phyloP scores from a whole-genome alignment of 2,797 vertebrate species.

The Syngnathus rostellatus region DNA sequence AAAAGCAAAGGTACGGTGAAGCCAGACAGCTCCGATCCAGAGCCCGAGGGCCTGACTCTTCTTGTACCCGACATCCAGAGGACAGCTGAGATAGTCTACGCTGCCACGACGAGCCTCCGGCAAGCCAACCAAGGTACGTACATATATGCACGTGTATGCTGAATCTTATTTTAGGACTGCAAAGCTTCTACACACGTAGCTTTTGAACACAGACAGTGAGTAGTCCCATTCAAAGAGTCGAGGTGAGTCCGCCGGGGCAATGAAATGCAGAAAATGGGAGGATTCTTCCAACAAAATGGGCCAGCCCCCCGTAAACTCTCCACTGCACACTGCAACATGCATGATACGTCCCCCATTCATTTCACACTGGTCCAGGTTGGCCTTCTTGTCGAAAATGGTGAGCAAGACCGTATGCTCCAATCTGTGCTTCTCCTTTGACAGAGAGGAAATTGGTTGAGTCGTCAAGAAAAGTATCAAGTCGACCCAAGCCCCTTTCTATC shows the following conservation, averaged over 20 bases:
- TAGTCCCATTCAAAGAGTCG: neutral
- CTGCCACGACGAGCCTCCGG: conserved; percentile 86
- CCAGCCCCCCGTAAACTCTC: conserved; percentile 22
- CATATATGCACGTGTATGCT: neutral
- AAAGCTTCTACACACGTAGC: neutral
- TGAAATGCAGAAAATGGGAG: neutral
- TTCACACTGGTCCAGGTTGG: too few species aligned
- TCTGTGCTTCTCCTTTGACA: conserved; percentile 37
- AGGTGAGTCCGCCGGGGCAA: neutral
- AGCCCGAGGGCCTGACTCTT: conserved; percentile 91
- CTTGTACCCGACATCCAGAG: conserved; percentile 97
- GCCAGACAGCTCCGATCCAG: conserved; percentile 84
- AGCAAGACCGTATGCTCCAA: neutral
- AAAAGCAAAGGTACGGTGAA: conserved; percentile 92
- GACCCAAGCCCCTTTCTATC: conserved; percentile 86
- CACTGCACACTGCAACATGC: conserved; percentile 26
- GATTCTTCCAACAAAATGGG: conserved; percentile 13
- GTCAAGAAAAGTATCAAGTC: conserved; percentile 78
- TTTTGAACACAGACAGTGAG: neutral
- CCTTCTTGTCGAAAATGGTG: too few species aligned
- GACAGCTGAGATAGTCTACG: conserved; percentile 91
- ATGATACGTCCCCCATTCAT: conserved; percentile 20
- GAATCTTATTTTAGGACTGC: neutral
- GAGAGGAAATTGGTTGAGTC: conserved; percentile 93
- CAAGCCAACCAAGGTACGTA: conserved; percentile 94